Percentiles rank a stretch among this genome's conserved stretches.
Conservation (phyloP, 2,113 vertebrate species). For the Sinocyclocheilus anshuiensis region DNA sequence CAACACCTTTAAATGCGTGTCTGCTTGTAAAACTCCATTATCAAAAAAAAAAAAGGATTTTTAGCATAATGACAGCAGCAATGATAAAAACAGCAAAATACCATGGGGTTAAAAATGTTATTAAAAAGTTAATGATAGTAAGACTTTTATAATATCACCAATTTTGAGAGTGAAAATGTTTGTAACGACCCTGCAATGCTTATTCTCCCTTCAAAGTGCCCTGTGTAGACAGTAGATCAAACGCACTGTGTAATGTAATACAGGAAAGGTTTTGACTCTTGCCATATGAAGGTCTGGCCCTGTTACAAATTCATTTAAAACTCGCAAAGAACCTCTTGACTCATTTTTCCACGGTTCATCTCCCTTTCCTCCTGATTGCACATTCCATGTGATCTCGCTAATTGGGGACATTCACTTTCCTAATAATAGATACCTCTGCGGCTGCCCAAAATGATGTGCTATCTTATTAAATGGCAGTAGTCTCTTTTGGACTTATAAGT, state of each 20-base stretch:
- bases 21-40: too few relatives aligned
- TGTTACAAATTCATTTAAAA: not conserved
- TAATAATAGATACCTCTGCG: constrained; percentile 48
- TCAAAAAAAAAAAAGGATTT: too few relatives aligned
- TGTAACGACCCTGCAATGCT: not conserved
- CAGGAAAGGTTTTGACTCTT: not conserved
- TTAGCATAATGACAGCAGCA: too few relatives aligned
- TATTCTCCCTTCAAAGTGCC: not conserved
- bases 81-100: not conserved
- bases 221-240: not conserved
- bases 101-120: not conserved
- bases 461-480: constrained; percentile 29
- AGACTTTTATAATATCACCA: not conserved
- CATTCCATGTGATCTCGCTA: constrained; percentile 31
- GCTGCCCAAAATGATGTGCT: constrained; percentile 11
- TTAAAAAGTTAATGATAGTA: not conserved
- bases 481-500: constrained; percentile 10
- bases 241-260: not conserved
- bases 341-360: not conserved
- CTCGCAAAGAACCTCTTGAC: not conserved
- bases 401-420: constrained; percentile 35
- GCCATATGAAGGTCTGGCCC: not conserved
- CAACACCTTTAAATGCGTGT: too few relatives aligned
- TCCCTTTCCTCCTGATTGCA: not conserved
- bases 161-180: not conserved